Conservation (phyloP, 2,888 invertebrate species). For the Leucoma salicis region DNA sequence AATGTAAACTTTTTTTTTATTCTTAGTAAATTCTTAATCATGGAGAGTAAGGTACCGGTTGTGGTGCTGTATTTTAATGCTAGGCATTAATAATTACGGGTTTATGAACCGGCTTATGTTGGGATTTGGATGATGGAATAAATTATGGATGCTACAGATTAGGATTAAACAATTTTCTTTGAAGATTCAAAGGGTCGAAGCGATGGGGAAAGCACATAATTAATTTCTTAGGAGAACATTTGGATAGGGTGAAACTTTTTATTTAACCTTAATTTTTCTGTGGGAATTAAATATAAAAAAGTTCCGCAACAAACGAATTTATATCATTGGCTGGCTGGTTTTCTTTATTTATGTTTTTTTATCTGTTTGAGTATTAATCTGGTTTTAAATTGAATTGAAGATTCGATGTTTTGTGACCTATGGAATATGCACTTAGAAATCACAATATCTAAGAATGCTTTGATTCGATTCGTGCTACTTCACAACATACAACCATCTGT, state of each 20-base stretch:
- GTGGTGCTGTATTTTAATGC: constrained; percentile 20
- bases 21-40: constrained; percentile 35
- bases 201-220: not conserved
- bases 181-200: not conserved
- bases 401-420: too few relatives aligned
- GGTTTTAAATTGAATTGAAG: too few relatives aligned
- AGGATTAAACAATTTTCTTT: not conserved
- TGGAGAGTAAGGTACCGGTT: constrained; percentile 6
- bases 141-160: not conserved
- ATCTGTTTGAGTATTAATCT: too few relatives aligned
- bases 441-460: too few relatives aligned
- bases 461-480: too few relatives aligned
- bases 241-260: not conserved
- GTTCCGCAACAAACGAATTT: too few relatives aligned
- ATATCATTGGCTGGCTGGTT: too few relatives aligned
- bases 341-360: too few relatives aligned
- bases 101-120: constrained; percentile 16
- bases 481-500: too few relatives aligned
- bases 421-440: too few relatives aligned
- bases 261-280: too few relatives aligned
- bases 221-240: not conserved
- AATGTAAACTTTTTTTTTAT: constrained; percentile 23
- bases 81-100: constrained; percentile 28
- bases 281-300: too few relatives aligned
- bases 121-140: constrained; percentile 1